These are phyloP conservation scores for Xestia ashworthii DNA, from an alignment of 2,888 invertebrate genomes.

Conservation along the genomic window DNA sequence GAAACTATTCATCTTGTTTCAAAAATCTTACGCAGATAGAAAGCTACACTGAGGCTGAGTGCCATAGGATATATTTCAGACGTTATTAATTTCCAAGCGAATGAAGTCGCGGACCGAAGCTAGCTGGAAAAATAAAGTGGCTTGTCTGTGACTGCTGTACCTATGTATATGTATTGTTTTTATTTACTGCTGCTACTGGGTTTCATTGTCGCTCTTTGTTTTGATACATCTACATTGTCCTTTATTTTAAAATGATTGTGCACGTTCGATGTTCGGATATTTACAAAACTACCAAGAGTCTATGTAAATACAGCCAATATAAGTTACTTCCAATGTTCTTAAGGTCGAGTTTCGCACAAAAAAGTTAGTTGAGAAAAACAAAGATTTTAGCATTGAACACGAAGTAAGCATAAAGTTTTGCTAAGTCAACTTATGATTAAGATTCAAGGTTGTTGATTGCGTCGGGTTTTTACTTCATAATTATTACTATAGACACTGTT, in stretches of 20 bases:
- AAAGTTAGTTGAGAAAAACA: slow-evolving; percentile 34
- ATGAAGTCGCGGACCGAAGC: neutral
- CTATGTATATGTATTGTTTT: slow-evolving; percentile 41
- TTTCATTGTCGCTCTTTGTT: slow-evolving; percentile 61
- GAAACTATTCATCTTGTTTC: neutral
- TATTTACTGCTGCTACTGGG: slow-evolving; percentile 30
- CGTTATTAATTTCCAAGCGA: neutral
- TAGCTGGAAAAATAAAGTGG: slow-evolving; percentile 8
- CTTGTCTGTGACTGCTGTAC: slow-evolving; percentile 12
- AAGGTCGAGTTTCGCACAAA: slow-evolving; percentile 43
- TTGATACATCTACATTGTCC: slow-evolving; percentile 60
- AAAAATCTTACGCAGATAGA: neutral
- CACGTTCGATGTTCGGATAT: slow-evolving; percentile 54
- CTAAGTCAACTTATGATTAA: slow-evolving; percentile 58
- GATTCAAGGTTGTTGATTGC: slow-evolving; percentile 60
- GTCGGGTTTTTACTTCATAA: slow-evolving; percentile 40
- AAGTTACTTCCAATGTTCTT: slow-evolving; percentile 18
- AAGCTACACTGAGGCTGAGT: neutral
- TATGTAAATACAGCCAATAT: slow-evolving; percentile 53
- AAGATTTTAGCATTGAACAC: slow-evolving; percentile 59
- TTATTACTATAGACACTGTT: slow-evolving; percentile 1
- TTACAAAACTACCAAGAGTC: slow-evolving; percentile 59
- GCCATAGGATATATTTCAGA: neutral
- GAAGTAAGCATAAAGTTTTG: slow-evolving; percentile 58
- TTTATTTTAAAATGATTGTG: slow-evolving; percentile 57